phyloP scores from a whole-genome alignment of 2,888 invertebrate genomes.

The Diaprepes abbreviatus region DNA sequence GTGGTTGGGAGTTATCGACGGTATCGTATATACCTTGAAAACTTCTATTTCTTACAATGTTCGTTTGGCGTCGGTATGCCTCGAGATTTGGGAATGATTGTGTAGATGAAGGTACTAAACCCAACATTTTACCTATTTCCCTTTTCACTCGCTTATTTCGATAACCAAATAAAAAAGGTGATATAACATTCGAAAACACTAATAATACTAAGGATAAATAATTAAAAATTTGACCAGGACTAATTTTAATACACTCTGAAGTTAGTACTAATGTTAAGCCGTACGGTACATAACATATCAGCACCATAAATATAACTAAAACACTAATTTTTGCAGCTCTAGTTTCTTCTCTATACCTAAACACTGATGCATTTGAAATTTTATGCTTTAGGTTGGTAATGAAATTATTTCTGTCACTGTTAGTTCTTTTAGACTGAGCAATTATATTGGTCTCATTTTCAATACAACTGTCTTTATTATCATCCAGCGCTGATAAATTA shows the following conservation, averaged over 20 bases:
- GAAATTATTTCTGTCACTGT: conserved; percentile 73
- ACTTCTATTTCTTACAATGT: conserved; percentile 47
- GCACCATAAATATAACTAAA: conserved; percentile 79
- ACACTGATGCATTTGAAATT: conserved; percentile 87
- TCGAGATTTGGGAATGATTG: conserved; percentile 37
- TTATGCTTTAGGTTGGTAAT: conserved; percentile 83
- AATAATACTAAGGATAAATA: conserved; percentile 72
- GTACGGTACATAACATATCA: conserved; percentile 70
- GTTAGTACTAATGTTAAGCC: conserved; percentile 63
- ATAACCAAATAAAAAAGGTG: conserved; percentile 84
- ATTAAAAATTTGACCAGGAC: conserved; percentile 68
- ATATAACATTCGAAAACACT: conserved; percentile 75
- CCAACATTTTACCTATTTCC: conserved; percentile 71
- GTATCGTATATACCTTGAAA: conserved; percentile 51
- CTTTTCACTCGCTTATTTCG: conserved; percentile 77
- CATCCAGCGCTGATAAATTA: conserved; percentile 58
- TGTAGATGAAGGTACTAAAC: conserved; percentile 52
- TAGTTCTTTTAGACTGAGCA: conserved; percentile 70
- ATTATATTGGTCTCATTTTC: conserved; percentile 48
- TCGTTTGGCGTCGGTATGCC: conserved; percentile 29
- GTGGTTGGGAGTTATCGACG: conserved; percentile 43
- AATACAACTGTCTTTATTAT: conserved; percentile 29
- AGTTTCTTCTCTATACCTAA: conserved; percentile 89
- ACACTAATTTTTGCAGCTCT: conserved; percentile 90
- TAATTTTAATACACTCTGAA: conserved; percentile 57